These are phyloP conservation scores for Octodon degus DNA, from an alignment of 2,113 vertebrate genomes.

Conservation along the genomic window DNA sequence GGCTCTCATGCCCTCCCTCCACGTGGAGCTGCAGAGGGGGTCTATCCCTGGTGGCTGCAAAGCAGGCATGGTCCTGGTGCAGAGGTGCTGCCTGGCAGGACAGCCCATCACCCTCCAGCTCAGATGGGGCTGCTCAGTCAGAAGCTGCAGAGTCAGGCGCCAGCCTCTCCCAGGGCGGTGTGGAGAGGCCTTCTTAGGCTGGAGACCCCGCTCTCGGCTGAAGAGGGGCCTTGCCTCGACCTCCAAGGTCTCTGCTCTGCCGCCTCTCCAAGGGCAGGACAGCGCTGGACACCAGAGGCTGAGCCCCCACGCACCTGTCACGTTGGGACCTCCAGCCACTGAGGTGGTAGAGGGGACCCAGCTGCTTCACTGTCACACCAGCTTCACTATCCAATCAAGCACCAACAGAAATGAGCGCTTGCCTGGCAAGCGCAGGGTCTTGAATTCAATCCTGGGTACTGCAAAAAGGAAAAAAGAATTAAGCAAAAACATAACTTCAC, in stretches of 20 bases:
- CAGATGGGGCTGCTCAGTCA: neutral
- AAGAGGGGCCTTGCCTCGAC: no score
- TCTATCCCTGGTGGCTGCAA: neutral
- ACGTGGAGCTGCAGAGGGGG: fast-evolving
- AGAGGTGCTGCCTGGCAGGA: fast-evolving
- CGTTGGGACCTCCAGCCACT: fast-evolving
- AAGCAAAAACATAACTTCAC: neutral
- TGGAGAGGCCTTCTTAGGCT: no score
- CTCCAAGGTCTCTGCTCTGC: neutral
- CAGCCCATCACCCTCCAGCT: fast-evolving
- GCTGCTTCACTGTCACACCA: neutral
- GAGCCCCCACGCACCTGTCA: neutral
- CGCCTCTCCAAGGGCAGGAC: fast-evolving
- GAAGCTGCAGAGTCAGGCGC: no score
- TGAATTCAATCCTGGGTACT: no score
- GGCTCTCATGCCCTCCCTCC: fast-evolving
- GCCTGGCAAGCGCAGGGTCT: no score
- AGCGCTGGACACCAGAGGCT: neutral
- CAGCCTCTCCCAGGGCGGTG: neutral
- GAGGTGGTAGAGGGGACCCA: neutral
- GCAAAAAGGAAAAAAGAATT: no score
- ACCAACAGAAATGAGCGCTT: neutral
- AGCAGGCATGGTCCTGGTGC: fast-evolving
- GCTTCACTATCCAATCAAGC: neutral
- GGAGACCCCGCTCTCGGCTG: neutral